Percentiles rank a stretch among this genome's conserved stretches.
These are phyloP conservation scores for Gallinago media DNA, from an alignment of 2,113 vertebrate species.

Conservation along the genomic window DNA sequence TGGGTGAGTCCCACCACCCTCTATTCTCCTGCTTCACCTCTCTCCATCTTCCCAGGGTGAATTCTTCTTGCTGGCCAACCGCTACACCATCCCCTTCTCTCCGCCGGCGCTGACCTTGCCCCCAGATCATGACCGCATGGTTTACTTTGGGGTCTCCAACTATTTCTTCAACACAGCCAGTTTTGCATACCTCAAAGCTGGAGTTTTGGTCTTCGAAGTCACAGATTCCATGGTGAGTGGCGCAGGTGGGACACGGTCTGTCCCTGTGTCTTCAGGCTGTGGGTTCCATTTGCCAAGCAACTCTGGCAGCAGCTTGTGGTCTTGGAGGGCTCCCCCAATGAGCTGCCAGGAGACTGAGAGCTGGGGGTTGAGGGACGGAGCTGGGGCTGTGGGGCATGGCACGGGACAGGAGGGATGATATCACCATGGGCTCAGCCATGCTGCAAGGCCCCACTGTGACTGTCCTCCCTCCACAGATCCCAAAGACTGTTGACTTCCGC, in stretches of 20 bases:
- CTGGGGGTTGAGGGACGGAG: background rate
- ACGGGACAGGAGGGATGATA: too few species aligned
- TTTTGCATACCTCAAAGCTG: slow-evolving; percentile 46
- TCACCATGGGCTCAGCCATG: too few species aligned
- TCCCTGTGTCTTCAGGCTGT: rapidly evolving
- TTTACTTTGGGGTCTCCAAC: slow-evolving; percentile 75
- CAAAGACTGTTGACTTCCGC: background rate
- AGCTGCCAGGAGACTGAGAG: background rate
- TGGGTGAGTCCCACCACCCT: background rate
- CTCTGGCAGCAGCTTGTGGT: rapidly evolving
- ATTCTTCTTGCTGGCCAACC: slow-evolving; percentile 60
- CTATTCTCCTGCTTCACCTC: background rate
- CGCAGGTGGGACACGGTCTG: rapidly evolving
- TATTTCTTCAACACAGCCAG: slow-evolving; percentile 79
- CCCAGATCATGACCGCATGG: slow-evolving; percentile 49
- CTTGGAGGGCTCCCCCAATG: rapidly evolving
- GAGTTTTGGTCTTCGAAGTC: slow-evolving; percentile 55
- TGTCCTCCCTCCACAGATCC: too few species aligned
- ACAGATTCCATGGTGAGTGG: slow-evolving; percentile 63
- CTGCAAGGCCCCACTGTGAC: too few species aligned
- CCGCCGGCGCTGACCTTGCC: slow-evolving; percentile 34
- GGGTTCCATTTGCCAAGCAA: background rate
- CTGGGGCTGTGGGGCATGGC: too few species aligned
- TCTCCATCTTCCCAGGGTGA: slow-evolving; percentile 69
- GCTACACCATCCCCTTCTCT: background rate